Conservation (phyloP, 1,140 invertebrate genomes). For the Oreohelix idahoensis region DNA sequence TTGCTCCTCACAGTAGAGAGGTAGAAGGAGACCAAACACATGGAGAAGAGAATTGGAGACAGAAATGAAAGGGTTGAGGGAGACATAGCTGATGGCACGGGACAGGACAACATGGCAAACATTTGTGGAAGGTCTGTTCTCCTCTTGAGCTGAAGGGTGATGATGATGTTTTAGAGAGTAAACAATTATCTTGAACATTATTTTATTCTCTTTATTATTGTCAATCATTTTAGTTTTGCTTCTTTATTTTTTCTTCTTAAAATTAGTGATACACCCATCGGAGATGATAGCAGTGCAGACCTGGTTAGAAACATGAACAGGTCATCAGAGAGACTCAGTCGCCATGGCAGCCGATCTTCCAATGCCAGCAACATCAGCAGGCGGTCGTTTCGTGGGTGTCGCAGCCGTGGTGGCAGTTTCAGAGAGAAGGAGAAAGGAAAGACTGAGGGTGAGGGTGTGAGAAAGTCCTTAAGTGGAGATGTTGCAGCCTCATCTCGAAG, state of each 20-base stretch:
- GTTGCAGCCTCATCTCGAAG: constrained; percentile 3
- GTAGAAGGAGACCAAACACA: too few species aligned
- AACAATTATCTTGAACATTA: too few species aligned
- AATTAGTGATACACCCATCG: constrained; percentile 61
- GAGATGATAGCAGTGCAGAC: constrained; percentile 54
- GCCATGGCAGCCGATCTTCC: constrained; percentile 39
- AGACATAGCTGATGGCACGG: too few species aligned
- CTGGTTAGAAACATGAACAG: constrained; percentile 35
- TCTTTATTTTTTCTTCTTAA: constrained; percentile 22
- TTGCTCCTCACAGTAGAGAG: too few species aligned
- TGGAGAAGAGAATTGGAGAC: too few species aligned
- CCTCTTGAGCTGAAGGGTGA: too few species aligned
- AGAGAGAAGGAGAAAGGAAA: constrained; percentile 27
- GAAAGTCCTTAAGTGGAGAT: constrained; percentile 34
- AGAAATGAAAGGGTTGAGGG: too few species aligned
- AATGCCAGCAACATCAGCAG: constrained; percentile 42
- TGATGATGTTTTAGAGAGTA: too few species aligned
- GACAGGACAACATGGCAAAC: too few species aligned
- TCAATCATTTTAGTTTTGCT: too few species aligned
- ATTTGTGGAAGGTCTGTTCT: too few species aligned
- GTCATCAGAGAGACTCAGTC: constrained; percentile 34
- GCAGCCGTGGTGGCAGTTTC: constrained; percentile 32
- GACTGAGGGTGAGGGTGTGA: constrained; percentile 18
- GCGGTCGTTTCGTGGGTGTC: constrained; percentile 24
- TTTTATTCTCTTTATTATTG: too few species aligned